Conservation (phyloP, 2,888 invertebrate genomes). For the Trachelus stipa region DNA sequence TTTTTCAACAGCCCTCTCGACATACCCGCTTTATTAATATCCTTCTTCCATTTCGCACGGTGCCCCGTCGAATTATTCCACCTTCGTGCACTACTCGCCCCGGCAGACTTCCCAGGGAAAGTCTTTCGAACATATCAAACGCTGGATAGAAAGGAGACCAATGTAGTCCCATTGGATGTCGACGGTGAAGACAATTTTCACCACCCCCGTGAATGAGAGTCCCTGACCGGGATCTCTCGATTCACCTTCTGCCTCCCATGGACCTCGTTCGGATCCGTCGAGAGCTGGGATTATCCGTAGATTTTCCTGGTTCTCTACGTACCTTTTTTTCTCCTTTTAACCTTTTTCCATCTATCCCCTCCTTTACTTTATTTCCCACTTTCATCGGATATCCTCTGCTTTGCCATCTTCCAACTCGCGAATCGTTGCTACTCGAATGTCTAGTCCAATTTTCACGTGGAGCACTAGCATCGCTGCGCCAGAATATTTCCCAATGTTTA, state of each 20-base stretch:
- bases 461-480: not conserved
- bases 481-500: not conserved
- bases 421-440: not conserved
- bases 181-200: not conserved
- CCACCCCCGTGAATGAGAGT: not conserved
- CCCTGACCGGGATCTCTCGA: not conserved
- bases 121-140: not conserved
- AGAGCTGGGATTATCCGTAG: not conserved
- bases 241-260: not conserved
- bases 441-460: not conserved
- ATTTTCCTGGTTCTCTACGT: not conserved
- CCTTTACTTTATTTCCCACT: not conserved
- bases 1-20: not conserved
- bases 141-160: not conserved
- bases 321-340: not conserved
- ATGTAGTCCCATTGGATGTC: not conserved
- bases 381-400: not conserved
- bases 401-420: not conserved
- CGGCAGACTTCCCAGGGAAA: not conserved
- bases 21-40: constrained; percentile 1
- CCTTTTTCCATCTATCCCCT: not conserved
- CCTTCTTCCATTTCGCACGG: not conserved
- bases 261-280: not conserved
- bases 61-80: not conserved
- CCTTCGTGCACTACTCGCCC: not conserved